Evolutionary conservation across 2,888 invertebrate species (phyloP), one percentile per base, ranked within the genome.

Genomic region (Emmelina monodactyla): DNA sequence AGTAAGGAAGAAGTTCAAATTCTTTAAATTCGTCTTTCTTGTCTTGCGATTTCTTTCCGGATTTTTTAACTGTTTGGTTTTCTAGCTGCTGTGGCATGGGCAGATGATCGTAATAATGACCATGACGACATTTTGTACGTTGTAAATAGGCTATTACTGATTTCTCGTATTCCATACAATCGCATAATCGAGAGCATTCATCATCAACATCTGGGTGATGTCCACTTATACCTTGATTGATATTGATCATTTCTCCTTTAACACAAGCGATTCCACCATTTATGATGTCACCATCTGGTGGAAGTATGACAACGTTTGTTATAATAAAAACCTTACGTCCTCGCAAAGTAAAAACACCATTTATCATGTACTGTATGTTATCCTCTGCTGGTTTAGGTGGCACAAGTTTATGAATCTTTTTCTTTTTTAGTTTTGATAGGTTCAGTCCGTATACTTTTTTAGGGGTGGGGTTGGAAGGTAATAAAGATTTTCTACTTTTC

Each of bases 91-190:
- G n/a, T n/a, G n/a, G n/a, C n/a, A n/a, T n/a, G n/a, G n/a, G n/a
- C n/a, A n/a, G n/a, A n/a, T n/a, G n/a, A 42, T 78, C 78, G 34
- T 55, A 78, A 39, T 47, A 42, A 44, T 78, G 78, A 12, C 58
- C 62, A 40, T 76, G 76, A 33, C 53, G 42, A 39, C 78, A 78
- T 58, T 75, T 78, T 14, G 55, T 59, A 11, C 40, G 42, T 44
- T 59, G 61, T 2, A 69, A 39, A 39, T 71, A 73, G 10, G 56
- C 35, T 12, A 73, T 51, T 6, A 62, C 55, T 22, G 55, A 19
- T 9, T 62, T 53, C 4, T 67, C 55, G 66, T 67, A 78, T 47
- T 51, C 52, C 9, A 63, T 12, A 45, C 78, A 78, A 46, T 75
- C 63, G 37, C 78, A 78, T n/a, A n/a, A n/a, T n/a, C n/a, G n/a